These are phyloP conservation scores for Drosophila serrata DNA, from an alignment of 1,140 invertebrate species.

Conservation along the genomic window DNA sequence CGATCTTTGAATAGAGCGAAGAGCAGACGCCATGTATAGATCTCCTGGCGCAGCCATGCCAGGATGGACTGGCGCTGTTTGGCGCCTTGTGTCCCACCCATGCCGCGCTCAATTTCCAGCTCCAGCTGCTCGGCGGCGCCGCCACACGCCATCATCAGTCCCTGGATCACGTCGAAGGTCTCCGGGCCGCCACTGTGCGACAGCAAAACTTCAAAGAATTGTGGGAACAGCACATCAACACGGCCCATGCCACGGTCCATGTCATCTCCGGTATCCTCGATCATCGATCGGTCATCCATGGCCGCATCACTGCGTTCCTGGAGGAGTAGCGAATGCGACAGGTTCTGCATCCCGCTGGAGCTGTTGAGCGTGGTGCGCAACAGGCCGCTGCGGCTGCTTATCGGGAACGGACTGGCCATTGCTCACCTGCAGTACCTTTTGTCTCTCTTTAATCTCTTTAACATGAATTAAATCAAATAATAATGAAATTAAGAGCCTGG, in stretches of 20 bases:
- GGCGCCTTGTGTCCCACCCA: constrained; percentile 47
- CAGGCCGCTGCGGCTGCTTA: constrained; percentile 31
- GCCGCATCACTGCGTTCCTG: constrained; percentile 32
- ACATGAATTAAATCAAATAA: constrained; percentile 14
- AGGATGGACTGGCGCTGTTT: constrained; percentile 51
- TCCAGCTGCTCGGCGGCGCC: constrained; percentile 85
- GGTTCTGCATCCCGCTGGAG: constrained; percentile 21
- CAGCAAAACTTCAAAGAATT: constrained; percentile 88
- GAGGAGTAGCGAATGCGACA: constrained; percentile 49
- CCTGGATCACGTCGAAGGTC: constrained; percentile 87
- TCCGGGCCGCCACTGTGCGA: constrained; percentile 86
- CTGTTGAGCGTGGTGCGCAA: constrained; percentile 41
- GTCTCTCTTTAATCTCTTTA: neutral
- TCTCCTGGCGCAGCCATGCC: constrained; percentile 90
- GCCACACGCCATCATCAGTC: constrained; percentile 87
- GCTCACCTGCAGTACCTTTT: neutral
- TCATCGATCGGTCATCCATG: constrained; percentile 28
- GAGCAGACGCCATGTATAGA: constrained; percentile 94
- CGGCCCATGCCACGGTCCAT: constrained; percentile 63
- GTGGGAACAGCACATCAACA: constrained; percentile 86
- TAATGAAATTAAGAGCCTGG: constrained; percentile 39
- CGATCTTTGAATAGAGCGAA: constrained; percentile 93
- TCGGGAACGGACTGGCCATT: constrained; percentile 41
- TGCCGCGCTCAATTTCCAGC: constrained; percentile 53
- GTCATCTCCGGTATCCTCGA: constrained; percentile 48